Conservation (phyloP, 2,797 vertebrate species). For the Danio aesculapii region DNA sequence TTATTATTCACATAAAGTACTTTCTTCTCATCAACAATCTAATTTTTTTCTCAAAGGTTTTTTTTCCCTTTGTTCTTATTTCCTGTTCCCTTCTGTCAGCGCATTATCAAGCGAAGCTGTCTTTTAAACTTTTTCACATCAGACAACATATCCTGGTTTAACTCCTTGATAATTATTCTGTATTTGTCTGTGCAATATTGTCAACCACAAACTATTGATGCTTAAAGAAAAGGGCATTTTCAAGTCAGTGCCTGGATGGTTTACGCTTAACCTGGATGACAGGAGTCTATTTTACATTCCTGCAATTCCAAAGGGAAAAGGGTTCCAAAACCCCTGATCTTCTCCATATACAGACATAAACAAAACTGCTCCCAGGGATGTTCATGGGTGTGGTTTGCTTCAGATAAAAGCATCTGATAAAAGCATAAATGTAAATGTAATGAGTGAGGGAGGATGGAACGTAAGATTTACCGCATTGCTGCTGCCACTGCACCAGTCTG, state of each 20-base stretch:
- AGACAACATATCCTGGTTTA: conserved; percentile 16
- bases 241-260: background rate
- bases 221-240: background rate
- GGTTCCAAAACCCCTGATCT: background rate
- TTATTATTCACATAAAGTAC: background rate
- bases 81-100: background rate
- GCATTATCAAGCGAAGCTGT: background rate
- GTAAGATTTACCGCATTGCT: too few species aligned
- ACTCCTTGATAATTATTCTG: conserved; percentile 9
- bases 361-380: too few species aligned
- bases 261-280: background rate
- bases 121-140: background rate
- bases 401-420: too few species aligned
- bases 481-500: too few species aligned
- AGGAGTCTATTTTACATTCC: background rate
- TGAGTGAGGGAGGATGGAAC: too few species aligned
- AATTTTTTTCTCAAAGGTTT: background rate
- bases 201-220: conserved; percentile 24
- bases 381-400: too few species aligned
- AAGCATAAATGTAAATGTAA: too few species aligned
- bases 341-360: background rate
- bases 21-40: background rate
- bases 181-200: background rate
- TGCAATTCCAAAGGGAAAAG: background rate
- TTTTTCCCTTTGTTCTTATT: conserved; percentile 9